Percentiles rank a stretch among this genome's conserved stretches.
Evolutionary conservation across 2,888 invertebrate genomes (phyloP).

Genomic region (Caenorhabditis sp.): DNA sequence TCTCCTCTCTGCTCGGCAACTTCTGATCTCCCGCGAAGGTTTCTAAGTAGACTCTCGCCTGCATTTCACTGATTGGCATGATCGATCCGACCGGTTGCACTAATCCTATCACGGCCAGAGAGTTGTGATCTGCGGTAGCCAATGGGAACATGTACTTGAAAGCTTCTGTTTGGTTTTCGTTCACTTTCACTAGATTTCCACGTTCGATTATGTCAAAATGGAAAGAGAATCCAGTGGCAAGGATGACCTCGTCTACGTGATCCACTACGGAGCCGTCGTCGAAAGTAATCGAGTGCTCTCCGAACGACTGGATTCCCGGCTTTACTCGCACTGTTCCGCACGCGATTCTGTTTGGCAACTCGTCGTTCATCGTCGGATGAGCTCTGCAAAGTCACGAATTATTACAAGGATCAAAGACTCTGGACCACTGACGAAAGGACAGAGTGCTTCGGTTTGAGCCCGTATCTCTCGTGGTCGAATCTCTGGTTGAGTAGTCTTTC

Average conservation of each 20-base stretch:
- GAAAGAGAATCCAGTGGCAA: constrained; percentile 67
- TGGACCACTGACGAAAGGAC: constrained; percentile 57
- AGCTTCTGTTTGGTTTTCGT: constrained; percentile 76
- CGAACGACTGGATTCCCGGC: constrained; percentile 69
- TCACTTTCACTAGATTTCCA: constrained; percentile 54
- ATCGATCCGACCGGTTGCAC: constrained; percentile 80
- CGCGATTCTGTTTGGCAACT: constrained; percentile 80
- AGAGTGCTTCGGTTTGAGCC: constrained; percentile 80
- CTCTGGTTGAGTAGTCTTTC: constrained; percentile 57
- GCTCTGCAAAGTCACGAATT: constrained; percentile 59
- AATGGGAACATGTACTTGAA: constrained; percentile 80
- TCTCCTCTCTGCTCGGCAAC: constrained; percentile 77
- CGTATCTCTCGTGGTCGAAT: constrained; percentile 79
- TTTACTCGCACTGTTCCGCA: constrained; percentile 71
- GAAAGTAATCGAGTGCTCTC: constrained; percentile 64
- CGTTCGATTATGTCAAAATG: constrained; percentile 57
- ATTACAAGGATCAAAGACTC: background rate
- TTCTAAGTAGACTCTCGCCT: constrained; percentile 76
- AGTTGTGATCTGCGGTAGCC: constrained; percentile 74
- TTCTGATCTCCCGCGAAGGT: constrained; percentile 75
- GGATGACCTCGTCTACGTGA: constrained; percentile 58
- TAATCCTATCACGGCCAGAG: constrained; percentile 80
- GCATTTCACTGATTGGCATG: constrained; percentile 81
- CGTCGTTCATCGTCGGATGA: constrained; percentile 80
- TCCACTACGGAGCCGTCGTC: constrained; percentile 68